A percentile compares a stretch with the other conserved stretches of the same genome.
Evolutionary conservation across 2,797 vertebrate genomes (phyloP).

Genomic region (Pantherophis alleghaniensis): DNA sequence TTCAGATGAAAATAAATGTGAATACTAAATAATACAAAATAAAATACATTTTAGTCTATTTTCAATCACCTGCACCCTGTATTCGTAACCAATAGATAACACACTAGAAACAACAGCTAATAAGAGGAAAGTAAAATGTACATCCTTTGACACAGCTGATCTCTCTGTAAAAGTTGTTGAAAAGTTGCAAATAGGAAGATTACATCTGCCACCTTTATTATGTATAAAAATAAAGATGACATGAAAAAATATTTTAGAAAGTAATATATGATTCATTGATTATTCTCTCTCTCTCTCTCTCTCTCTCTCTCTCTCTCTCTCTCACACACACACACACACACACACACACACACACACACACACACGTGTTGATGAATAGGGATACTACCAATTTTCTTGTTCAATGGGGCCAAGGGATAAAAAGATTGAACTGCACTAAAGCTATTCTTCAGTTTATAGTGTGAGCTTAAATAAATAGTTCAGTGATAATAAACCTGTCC

Average conservation of each 20-base stretch:
- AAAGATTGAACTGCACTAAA: background rate
- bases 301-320: no score
- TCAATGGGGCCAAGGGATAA: background rate
- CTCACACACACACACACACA: background rate
- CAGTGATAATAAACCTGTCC: background rate
- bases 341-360: background rate
- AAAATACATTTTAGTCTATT: background rate
- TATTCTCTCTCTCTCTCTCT: background rate
- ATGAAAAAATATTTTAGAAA: background rate
- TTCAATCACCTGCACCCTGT: background rate
- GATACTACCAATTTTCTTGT: background rate
- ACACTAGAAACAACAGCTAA: background rate
- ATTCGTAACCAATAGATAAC: background rate
- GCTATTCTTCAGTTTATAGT: background rate
- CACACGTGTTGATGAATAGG: background rate
- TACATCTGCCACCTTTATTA: background rate
- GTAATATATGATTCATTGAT: background rate
- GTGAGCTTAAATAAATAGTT: background rate
- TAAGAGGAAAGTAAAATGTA: background rate
- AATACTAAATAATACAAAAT: background rate
- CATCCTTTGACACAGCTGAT: background rate
- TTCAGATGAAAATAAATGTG: background rate
- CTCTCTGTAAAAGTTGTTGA: background rate
- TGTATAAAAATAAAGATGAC: background rate
- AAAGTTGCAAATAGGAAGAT: background rate